phyloP scores from a whole-genome alignment of 2,888 invertebrate genomes.

The Timema podura region DNA sequence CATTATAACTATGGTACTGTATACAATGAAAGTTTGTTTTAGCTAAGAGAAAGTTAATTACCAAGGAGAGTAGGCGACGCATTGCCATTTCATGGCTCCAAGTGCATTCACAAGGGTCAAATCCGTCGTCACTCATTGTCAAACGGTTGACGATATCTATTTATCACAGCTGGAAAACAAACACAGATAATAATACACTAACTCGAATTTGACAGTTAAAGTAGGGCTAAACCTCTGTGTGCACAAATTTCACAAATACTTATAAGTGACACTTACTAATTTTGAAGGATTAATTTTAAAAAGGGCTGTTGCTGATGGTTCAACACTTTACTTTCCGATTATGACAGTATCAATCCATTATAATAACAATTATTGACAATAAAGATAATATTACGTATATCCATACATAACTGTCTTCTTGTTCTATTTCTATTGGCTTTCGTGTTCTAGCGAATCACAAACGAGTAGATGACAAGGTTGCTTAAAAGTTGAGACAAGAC shows the following conservation, averaged over 20 bases:
- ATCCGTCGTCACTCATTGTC: slow-evolving; percentile 12
- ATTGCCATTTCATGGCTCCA: not conserved
- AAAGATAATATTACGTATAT: not conserved
- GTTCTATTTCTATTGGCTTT: slow-evolving; percentile 5
- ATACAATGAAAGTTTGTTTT: too few species aligned
- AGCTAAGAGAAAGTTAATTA: not conserved
- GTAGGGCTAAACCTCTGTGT: too few species aligned
- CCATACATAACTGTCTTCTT: not conserved
- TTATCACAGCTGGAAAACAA: slow-evolving; percentile 8
- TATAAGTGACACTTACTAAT: too few species aligned
- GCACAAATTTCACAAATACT: too few species aligned
- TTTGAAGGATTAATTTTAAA: too few species aligned
- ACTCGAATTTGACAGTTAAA: too few species aligned
- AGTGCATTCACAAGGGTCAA: slow-evolving; percentile 6
- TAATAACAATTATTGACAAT: not conserved
- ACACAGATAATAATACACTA: too few species aligned
- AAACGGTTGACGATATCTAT: not conserved
- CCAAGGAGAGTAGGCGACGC: slow-evolving; percentile 12
- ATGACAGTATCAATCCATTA: not conserved
- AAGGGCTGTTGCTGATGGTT: too few species aligned
- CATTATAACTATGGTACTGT: too few species aligned
- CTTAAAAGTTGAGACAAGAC: too few species aligned
- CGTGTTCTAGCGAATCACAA: not conserved
- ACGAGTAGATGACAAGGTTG: not conserved
- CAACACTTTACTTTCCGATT: too few species aligned